Evolutionary conservation across 2,888 invertebrate genomes (phyloP), one percentile per base, ranked within the genome.

Genomic region (Xylocampa areola): DNA sequence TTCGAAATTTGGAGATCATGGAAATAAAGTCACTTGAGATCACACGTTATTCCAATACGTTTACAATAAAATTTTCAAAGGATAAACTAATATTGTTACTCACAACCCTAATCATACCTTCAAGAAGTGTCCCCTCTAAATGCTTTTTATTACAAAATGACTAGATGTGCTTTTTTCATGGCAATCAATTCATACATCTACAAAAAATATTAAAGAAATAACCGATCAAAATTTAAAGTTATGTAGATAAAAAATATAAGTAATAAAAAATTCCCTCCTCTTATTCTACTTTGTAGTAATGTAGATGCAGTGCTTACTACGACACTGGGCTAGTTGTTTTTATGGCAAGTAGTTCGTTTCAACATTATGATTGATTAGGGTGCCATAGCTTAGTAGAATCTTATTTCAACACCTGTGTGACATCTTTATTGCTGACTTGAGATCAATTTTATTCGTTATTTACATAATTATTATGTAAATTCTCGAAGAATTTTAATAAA

Each of bases 41-140:
- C 91, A 89, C 84, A 81, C 79, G 82, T 80, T 82, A 81, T 79
- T 83, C 79, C 81, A 81, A 86, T 80, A 85, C 77, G 65, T 72
- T 83, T 80, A 83, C 66, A 79, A 73, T 80, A 63, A 80, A 77
- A 70, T 81, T 82, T 85, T 74, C 81, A 83, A 85, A 85, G 71
- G 78, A 86, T 84, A 87, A 80, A 88, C 79, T 88, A 90, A 90
- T 89, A 91, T 90, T 89, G 86, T 89, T 85, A 85, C 85, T 93
- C 93, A 93, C 92, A 93, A 93, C 93, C 92, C 92, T 92, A 90
- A 90, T 89, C 89, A 84, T 87, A 85, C 81, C 77, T 79, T 81
- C 77, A 74, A 79, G 54, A 73, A 76, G 77, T 81, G 80, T 82
- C 81, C 80, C 79, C 79, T 80, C 77, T 87, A 87, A 89, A 89